Evolutionary conservation across 2,113 vertebrate genomes (phyloP).

Genomic region (Sinocyclocheilus grahami): DNA sequence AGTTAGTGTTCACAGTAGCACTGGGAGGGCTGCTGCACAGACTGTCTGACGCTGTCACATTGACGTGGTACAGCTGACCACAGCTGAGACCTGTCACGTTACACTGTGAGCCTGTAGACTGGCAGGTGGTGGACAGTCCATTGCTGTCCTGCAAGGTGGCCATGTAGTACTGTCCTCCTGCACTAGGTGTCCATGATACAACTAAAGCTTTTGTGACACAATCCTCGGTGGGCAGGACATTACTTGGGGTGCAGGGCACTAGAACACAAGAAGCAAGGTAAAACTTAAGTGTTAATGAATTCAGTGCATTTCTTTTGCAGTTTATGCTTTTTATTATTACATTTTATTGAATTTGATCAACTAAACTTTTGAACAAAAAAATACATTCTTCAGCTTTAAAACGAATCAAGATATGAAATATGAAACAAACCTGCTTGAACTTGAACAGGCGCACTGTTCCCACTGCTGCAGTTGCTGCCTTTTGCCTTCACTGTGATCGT

Average conservation of each 20-base stretch:
- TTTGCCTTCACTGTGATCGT: slow-evolving; percentile 43
- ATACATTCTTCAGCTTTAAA: neutral
- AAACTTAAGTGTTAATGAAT: neutral
- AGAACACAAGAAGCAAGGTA: neutral
- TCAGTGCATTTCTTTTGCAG: neutral
- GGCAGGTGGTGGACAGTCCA: slow-evolving; percentile 37
- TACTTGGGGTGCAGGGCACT: slow-evolving; percentile 55
- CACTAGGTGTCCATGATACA: slow-evolving; percentile 52
- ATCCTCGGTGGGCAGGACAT: slow-evolving; percentile 36
- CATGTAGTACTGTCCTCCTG: slow-evolving; percentile 52
- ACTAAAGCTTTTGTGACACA: slow-evolving; percentile 44
- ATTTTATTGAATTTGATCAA: neutral
- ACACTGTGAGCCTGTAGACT: slow-evolving; percentile 49
- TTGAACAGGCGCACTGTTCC: slow-evolving; percentile 23
- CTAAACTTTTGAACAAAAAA: neutral
- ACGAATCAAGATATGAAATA: neutral
- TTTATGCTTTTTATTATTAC: neutral
- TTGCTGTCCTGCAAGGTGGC: slow-evolving; percentile 36
- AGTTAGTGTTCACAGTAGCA: neutral
- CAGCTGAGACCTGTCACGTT: slow-evolving; percentile 52
- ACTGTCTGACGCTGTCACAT: slow-evolving; percentile 48
- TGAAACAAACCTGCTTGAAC: slow-evolving; percentile 16
- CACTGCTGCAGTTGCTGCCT: slow-evolving; percentile 48
- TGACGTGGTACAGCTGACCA: slow-evolving; percentile 52
- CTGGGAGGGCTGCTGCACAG: slow-evolving; percentile 52